Base-by-base conservation (phyloP, 1,140 invertebrate genomes). In the Brachionus asplanchnoidis region DNA sequence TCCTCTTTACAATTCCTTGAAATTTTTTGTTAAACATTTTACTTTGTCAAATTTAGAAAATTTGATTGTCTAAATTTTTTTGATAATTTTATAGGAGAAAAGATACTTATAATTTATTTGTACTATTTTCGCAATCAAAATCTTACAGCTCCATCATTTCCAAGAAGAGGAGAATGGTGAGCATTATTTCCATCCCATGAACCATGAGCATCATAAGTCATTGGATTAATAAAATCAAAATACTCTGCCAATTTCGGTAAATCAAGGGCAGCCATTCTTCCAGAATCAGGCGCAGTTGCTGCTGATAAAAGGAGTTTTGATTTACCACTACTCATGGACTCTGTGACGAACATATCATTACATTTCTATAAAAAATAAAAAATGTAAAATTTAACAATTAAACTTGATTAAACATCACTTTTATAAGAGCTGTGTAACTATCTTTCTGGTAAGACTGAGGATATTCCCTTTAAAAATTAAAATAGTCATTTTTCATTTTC, bases 251-350 rank as follows among this genome's bases (percentile, higher is more conserved):
- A 89, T 86, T 93, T 93, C 20, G 93, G 93, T 26, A 98, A 91
- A 87, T 98, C 95, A 88, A 95, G 98, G 85, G 95, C 96, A 89
- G 96, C 95, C 87, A 97, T 93, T 68, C 96, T 96, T 87, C 96
- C 94, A 85, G 95, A 93, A 36, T 95, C 82, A 11, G 87, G 87
- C 0, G 95, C 95, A 28, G 97, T 94, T 12, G 95, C 95, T 93
- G 97, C 95, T n/a, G 96, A 95, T 0, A 98, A 90, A n/a, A 98
- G 89, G 2, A 98, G 91, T 60, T 94, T 90, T 12, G 93, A 91
- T 86, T 94, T 92, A 77, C 94, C 94, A 5, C 94, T 94, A 5
- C 53, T 28, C 44, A 92, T 91, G 0, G 94, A 92, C 90, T 98
- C 95, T 82, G 93, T 91, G 60, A 96, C 94, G 87, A 97, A 97